phyloP scores from a whole-genome alignment of 1,140 invertebrate species.

The Cydia amplana region DNA sequence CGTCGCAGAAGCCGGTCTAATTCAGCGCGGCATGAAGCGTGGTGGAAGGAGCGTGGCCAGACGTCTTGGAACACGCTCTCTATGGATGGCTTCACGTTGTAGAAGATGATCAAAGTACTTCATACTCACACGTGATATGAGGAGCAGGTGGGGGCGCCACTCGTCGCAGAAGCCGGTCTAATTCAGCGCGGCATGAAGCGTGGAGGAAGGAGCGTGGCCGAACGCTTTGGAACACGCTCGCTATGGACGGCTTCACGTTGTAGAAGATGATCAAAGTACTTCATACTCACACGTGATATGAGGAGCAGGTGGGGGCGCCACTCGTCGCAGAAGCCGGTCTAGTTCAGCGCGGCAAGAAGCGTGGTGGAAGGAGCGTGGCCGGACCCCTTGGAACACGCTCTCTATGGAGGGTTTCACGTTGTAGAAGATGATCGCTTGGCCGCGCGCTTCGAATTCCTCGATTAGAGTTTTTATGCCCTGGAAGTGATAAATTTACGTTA shows the following conservation, averaged over 20 bases:
- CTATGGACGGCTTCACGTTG: conserved; percentile 82
- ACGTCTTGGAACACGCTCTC: conserved; percentile 86
- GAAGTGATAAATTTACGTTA: background rate
- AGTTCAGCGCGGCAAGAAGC: conserved; percentile 83
- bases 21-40: conserved; percentile 82
- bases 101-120: conserved; percentile 81
- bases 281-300: conserved; percentile 27
- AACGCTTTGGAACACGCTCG: conserved; percentile 85
- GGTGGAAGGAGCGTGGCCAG: conserved; percentile 83
- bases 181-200: conserved; percentile 82
- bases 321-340: conserved; percentile 79
- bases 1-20: conserved; percentile 81
- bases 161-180: conserved; percentile 80
- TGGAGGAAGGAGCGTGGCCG: conserved; percentile 84
- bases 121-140: conserved; percentile 28
- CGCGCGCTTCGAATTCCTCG: conserved; percentile 85
- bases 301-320: conserved; percentile 29
- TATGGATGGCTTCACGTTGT: conserved; percentile 87
- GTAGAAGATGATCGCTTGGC: conserved; percentile 87
- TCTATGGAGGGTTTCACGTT: conserved; percentile 87
- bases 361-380: conserved; percentile 84
- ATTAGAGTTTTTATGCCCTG: conserved; percentile 87
- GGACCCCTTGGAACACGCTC: conserved; percentile 85
- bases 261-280: background rate
- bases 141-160: conserved; percentile 30